Base-by-base conservation (phyloP, 2,888 invertebrate species). In the Pheosia tremula region DNA sequence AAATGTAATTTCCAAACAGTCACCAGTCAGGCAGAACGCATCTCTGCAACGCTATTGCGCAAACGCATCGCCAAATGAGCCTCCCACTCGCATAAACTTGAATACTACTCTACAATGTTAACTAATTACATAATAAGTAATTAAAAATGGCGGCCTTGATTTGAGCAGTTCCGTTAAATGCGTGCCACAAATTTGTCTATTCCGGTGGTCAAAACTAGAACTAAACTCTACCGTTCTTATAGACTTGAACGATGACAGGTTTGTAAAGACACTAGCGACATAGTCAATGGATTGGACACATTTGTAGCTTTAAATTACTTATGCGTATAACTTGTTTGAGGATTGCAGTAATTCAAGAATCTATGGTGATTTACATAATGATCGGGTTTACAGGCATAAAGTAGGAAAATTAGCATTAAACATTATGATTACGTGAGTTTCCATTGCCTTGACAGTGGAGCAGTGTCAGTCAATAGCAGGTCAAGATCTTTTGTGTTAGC, bases 61-160 rank as follows among this genome's bases (percentile, higher is more conserved):
- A 55, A 64, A 59, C n/a, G 63, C 57, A 57, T 60, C 66, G 70
- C 61, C 63, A 72, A 63, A 64, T 57, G 56, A 62, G 58, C 61
- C 67, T 69, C 66, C 65, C 61, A 68, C 68, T 63, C 61, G 41
- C 67, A 59, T 54, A 54, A 54, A 60, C 61, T 70, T 56, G 47
- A 67, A 63, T 53, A 45, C 45, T 56, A 60, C 69, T 65, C 57
- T 45, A 24, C 38, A 55, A 55, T 55, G 37, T 6, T 70, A 67
- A 68, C 73, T 71, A 66, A 69, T 75, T 68, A 74, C 69, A 69
- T 74, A 69, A 75, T 69, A 63, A 60, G 45, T 62, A 38, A 53
- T 53, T 53, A 59, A 66, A 69, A 59, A 69, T 68, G 58, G 67
- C 53, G 68, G 64, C 74, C 75, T 76, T 74, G 67, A 66, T 64